Conservation (phyloP, 1,140 invertebrate genomes). For the Euborellia annulipes region DNA sequence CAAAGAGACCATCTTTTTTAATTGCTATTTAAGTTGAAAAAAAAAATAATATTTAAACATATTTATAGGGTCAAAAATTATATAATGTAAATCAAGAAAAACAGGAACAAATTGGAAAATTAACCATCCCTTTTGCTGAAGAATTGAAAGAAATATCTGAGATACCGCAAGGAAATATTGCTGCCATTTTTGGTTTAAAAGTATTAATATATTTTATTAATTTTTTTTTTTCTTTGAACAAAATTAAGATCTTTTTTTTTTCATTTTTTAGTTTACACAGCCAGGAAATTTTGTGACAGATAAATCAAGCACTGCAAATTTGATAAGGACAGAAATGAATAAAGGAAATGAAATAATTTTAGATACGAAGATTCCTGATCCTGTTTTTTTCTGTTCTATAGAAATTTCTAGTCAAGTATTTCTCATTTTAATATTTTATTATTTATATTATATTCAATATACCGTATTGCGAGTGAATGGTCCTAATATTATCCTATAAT, state of each 20-base stretch:
- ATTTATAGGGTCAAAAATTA: slow-evolving; percentile 39
- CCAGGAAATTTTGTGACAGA: slow-evolving; percentile 16
- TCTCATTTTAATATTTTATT: no score
- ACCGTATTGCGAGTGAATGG: no score
- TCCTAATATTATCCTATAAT: no score
- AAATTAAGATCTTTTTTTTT: neutral
- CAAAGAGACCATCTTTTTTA: no score
- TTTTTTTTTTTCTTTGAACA: slow-evolving; percentile 2
- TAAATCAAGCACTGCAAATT: slow-evolving; percentile 22
- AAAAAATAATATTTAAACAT: no score
- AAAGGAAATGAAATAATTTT: slow-evolving; percentile 34
- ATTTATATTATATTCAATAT: no score
- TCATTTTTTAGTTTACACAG: no score
- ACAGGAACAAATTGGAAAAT: slow-evolving; percentile 41
- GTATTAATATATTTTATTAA: slow-evolving; percentile 25
- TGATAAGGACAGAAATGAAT: no score
- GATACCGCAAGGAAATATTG: slow-evolving; percentile 70
- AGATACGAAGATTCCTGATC: slow-evolving; percentile 63
- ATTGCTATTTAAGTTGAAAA: no score
- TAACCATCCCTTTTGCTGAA: slow-evolving; percentile 73
- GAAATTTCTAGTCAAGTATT: slow-evolving; percentile 49
- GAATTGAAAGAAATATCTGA: slow-evolving; percentile 57
- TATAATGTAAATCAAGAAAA: slow-evolving; percentile 55
- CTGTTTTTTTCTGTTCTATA: slow-evolving; percentile 94
- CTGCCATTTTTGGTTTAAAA: slow-evolving; percentile 73